Base-by-base conservation (phyloP, 2,888 invertebrate genomes). In the Macrophya alboannulata region DNA sequence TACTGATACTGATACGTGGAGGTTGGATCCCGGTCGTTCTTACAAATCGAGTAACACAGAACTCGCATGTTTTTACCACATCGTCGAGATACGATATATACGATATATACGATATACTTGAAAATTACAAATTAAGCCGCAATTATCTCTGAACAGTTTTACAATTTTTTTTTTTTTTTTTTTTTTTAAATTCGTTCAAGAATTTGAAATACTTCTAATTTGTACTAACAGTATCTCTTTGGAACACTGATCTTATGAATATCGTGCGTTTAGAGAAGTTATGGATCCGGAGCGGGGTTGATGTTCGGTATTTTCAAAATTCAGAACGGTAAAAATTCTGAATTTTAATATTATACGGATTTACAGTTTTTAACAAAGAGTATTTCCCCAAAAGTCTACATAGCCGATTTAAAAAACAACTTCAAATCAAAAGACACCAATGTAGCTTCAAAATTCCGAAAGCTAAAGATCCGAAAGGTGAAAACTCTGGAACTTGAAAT, bases 1-100 rank as follows among this genome's bases (percentile, higher is more conserved):
- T 40, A 62, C 31, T 37, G n/a, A 9, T 40, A 45, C 59, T 43
- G 62, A 81, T 81, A 81, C n/a, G 51, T n/a, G n/a, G 37, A 17
- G 76, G 21, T 76, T 76, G 25, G 21, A 51, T 31, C 17, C 6
- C 45, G 10, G 72, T 72, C n/a, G 15, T 21, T 72, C 31, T 37
- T 51, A 51, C 55, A 37, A 25, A 77, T 31, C 37, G 15, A 12
- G 4, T 2, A n/a, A 55, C 51, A n/a, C 9, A 79, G n/a, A 12
- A 48, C 37, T 25, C 9, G 55, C n/a, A 55, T 17, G n/a, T 79
- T 79, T 79, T 10, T 59, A 6, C 59, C 21, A 15, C 37, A 40
- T 71, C 17, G n/a, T 55, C 17, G n/a, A 55, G 55, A 55, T n/a
- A 55, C 6, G n/a, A 55, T 55, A 17, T 15, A 2, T 0, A 51